These are phyloP conservation scores for Limenitis camilla DNA, from an alignment of 2,888 invertebrate species.

Conservation along the genomic window DNA sequence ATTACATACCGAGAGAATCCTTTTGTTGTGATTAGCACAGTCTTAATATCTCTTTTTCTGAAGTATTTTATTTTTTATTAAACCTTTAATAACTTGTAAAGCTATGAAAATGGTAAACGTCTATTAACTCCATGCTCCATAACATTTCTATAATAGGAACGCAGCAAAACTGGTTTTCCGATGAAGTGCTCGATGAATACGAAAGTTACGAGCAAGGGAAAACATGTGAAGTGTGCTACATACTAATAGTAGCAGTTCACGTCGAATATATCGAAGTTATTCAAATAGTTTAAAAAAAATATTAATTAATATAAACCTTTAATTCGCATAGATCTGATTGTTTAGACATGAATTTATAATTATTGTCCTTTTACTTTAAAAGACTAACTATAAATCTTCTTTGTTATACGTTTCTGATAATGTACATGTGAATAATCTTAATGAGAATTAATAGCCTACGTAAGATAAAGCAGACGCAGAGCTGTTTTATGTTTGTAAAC, in stretches of 20 bases:
- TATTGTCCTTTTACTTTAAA: too few relatives aligned
- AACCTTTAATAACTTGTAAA: too few relatives aligned
- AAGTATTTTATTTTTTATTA: too few relatives aligned
- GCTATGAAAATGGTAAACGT: too few relatives aligned
- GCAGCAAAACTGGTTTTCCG: conserved; percentile 20
- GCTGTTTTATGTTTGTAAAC: conserved; percentile 38
- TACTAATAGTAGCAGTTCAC: conserved; percentile 15
- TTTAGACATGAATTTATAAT: too few relatives aligned
- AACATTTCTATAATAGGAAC: conserved; percentile 8
- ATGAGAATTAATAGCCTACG: conserved; percentile 8
- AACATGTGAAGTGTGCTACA: conserved; percentile 15
- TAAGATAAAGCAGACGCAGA: neutral
- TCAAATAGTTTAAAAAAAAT: neutral
- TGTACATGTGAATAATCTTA: conserved; percentile 7
- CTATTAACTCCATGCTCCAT: too few relatives aligned
- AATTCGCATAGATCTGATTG: too few relatives aligned
- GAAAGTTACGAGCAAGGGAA: conserved; percentile 23
- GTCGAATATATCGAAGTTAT: neutral
- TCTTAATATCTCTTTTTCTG: too few relatives aligned
- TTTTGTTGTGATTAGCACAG: too few relatives aligned
- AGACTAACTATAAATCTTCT: neutral
- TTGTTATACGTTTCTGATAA: neutral
- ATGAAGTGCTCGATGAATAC: conserved; percentile 17
- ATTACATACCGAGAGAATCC: too few relatives aligned
- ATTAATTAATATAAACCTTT: too few relatives aligned